A percentile compares a stretch with the other conserved stretches of the same genome.
Conservation (phyloP, 2,113 vertebrate species). For the Phalacrocorax brasilianus region DNA sequence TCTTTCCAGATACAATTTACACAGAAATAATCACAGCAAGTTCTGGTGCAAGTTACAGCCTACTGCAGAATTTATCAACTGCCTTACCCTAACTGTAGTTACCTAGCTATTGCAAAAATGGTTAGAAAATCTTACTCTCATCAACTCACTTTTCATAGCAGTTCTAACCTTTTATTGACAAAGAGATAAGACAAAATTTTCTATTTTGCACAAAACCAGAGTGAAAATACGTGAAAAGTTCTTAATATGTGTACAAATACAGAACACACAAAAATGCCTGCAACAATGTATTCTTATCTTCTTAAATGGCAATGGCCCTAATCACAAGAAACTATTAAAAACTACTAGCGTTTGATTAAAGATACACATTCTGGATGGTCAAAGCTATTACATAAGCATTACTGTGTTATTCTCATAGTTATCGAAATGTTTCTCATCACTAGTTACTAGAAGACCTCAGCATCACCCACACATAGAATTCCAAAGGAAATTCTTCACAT, state of each 20-base stretch:
- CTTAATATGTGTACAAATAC: neutral
- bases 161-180: neutral
- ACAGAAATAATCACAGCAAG: neutral
- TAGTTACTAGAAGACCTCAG: neutral
- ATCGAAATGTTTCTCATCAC: neutral
- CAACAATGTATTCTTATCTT: neutral
- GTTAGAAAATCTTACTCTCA: neutral
- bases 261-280: neutral
- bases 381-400: neutral
- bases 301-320: neutral
- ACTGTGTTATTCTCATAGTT: neutral
- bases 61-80: neutral
- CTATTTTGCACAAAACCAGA: neutral
- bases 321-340: neutral
- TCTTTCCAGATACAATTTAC: neutral
- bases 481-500: neutral
- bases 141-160: neutral
- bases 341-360: neutral
- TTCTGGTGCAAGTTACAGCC: neutral
- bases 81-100: neutral
- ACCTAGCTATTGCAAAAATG: neutral
- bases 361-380: neutral
- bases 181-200: neutral
- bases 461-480: neutral
- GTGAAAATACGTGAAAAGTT: neutral